phyloP scores from a whole-genome alignment of 2,888 invertebrate genomes.

The Phyllotreta striolata region DNA sequence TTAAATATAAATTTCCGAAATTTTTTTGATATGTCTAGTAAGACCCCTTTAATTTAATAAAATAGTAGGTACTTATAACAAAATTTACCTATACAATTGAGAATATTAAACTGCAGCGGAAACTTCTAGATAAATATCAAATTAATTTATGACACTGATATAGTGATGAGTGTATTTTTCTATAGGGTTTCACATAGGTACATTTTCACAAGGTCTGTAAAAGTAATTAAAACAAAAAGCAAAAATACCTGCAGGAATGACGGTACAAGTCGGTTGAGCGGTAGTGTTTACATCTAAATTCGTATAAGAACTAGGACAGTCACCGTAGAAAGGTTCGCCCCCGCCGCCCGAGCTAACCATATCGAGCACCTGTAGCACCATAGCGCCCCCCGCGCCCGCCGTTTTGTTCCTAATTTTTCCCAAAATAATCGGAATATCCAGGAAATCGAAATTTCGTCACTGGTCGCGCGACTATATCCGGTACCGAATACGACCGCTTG shows the following conservation, averaged over 20 bases:
- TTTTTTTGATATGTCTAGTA: too few species aligned
- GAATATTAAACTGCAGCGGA: too few species aligned
- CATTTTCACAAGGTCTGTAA: too few species aligned
- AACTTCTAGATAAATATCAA: too few species aligned
- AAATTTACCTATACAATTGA: too few species aligned
- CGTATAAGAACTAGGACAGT: constrained; percentile 64
- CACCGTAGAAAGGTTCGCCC: constrained; percentile 79
- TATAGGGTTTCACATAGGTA: too few species aligned
- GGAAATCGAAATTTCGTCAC: constrained; percentile 24
- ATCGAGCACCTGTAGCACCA: constrained; percentile 79
- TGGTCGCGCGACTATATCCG: constrained; percentile 12
- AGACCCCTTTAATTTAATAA: too few species aligned
- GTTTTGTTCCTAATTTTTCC: constrained; percentile 46
- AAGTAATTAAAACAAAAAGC: too few species aligned
- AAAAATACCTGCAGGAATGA: constrained; percentile 57
- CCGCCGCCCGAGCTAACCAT: constrained; percentile 65
- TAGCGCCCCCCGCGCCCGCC: constrained; percentile 68
- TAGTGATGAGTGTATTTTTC: too few species aligned
- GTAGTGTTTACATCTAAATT: constrained; percentile 61
- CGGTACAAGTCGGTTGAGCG: constrained; percentile 60
- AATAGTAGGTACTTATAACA: too few species aligned
- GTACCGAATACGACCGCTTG: constrained; percentile 4
- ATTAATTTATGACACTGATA: too few species aligned
- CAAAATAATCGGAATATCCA: constrained; percentile 14
- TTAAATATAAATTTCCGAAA: too few species aligned